Evolutionary conservation across 2,113 vertebrate species (phyloP), one percentile per base, ranked within the genome.

Genomic region (Notiomystis cincta): DNA sequence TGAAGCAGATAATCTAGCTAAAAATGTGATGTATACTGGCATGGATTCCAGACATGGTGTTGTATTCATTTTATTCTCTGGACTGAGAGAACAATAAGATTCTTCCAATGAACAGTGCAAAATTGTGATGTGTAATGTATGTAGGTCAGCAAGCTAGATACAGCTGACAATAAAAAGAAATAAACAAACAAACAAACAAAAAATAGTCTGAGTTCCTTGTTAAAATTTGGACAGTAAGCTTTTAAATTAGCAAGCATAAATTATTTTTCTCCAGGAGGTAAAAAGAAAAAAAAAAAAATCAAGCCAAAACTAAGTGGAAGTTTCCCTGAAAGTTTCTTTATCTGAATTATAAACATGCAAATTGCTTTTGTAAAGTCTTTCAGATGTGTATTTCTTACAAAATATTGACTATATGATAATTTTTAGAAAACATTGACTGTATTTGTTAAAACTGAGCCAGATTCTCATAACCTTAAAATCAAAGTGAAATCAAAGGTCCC

Each of bases 1-100:
- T 94, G 82, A 97, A 95, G 48, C 27, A 96, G 65, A 93, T 84
- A 95, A 92, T 75, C 51, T 53, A 93, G 22, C 47, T 81, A 35
- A 93, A 95, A 96, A 92, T 69, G 10, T 48, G 50, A 28, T 51
- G 9, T 12, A 15, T 45, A 23, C 47, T 91, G 90, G 4, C 45
- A 72, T 40, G 30, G 22, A 82, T 90, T 80, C 7, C 62, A 95
- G 15, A 48, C 6, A 75, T 85, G 54, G 4, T 60, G 65, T 70
- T 85, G 19, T 23, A 87, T 93, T 58, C 10, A 21, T 94, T 90
- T 94, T 82, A 75, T 62, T 80, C 28, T 87, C 9, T 58, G 37
- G 85, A 67, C 25, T 89, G 65, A 93, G 23, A 82, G 10, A 91
- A 72, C 11, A 64, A 70, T 64, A 66, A 73, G 13, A 76, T 65